Percentiles rank a stretch among this genome's conserved stretches.
These are phyloP conservation scores for Anas flavirostris DNA, from an alignment of 2,797 vertebrate species.

Conservation along the genomic window DNA sequence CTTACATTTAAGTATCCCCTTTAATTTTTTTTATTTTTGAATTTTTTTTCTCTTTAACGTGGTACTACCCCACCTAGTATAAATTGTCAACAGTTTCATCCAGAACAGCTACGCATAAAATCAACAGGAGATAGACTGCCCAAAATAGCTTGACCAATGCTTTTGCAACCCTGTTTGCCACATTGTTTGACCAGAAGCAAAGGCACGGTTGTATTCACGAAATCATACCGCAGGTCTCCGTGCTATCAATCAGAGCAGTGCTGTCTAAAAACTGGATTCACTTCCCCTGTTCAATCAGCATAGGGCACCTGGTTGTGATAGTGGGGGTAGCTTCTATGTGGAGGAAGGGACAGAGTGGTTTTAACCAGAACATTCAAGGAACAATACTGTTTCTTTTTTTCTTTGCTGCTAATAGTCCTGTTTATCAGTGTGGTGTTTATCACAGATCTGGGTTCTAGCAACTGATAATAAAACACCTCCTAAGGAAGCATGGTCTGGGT, in stretches of 20 bases:
- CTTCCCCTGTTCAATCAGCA: background rate
- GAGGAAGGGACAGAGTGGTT: background rate
- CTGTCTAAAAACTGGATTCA: slow-evolving; percentile 19
- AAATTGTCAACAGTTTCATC: background rate
- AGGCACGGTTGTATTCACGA: background rate
- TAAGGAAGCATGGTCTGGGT: background rate
- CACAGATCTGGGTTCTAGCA: background rate
- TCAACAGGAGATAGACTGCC: background rate
- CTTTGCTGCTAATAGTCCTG: background rate
- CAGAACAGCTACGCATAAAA: background rate
- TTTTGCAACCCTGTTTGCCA: background rate
- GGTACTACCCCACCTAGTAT: background rate
- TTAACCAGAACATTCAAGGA: background rate
- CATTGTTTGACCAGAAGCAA: background rate
- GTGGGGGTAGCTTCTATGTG: background rate
- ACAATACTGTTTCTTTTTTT: background rate
- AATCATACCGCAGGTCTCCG: background rate
- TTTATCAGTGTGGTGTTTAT: background rate
- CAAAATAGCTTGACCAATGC: background rate
- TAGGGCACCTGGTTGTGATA: background rate
- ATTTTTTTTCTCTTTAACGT: background rate
- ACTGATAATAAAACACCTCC: background rate
- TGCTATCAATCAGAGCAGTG: background rate
- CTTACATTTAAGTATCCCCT: background rate
- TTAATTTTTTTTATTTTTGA: background rate